Base-by-base conservation (phyloP, 1,140 invertebrate species). In the Zaprionus capensis region DNA sequence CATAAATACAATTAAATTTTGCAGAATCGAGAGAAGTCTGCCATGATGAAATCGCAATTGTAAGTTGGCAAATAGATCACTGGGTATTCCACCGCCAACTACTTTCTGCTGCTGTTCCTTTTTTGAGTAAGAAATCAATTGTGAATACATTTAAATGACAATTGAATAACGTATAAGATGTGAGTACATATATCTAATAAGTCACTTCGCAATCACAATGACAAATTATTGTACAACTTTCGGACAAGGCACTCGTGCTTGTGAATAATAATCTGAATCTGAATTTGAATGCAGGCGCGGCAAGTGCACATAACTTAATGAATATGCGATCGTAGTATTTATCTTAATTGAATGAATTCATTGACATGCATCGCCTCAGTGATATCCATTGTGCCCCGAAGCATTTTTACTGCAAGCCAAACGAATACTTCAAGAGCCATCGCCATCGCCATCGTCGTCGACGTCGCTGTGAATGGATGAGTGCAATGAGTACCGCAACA, bases 401-500 rank as follows among this genome's bases (percentile, higher is more conserved):
- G 17, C 9, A 11, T 20, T 5, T 51, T 11, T 22, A 24, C 46
- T 22, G 46, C 20, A 51, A 22, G 7, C 11, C 9, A 17, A 46
- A 11, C n/a, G 46, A 51, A 51, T 51, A 24, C 7, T 4, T 51
- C 5, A 49, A 22, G 20, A 44, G 41, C 38, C 26, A 28, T 28
- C 6, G 41, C 11, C 22, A 5, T 28, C 26, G 41, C 20, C 22
- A 26, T 31, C 26, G 7, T 28, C 26, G 6, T 28, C 26, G 26
- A 0, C 26, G 26, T 55, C 26, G 22, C 22, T 2, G 38, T 36
- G 46, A 64, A 31, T 64, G 49, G 20, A 53, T 14, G 49, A 34
- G 26, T 55, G 65, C 56, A 68, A 46, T 67, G 38, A 55, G 34
- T 36, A 34, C 34, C n/a, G 17, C 9, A 34, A 61, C 22, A 68